These are phyloP conservation scores for Tachuris rubrigastra DNA, from an alignment of 2,113 vertebrate species.

Conservation along the genomic window DNA sequence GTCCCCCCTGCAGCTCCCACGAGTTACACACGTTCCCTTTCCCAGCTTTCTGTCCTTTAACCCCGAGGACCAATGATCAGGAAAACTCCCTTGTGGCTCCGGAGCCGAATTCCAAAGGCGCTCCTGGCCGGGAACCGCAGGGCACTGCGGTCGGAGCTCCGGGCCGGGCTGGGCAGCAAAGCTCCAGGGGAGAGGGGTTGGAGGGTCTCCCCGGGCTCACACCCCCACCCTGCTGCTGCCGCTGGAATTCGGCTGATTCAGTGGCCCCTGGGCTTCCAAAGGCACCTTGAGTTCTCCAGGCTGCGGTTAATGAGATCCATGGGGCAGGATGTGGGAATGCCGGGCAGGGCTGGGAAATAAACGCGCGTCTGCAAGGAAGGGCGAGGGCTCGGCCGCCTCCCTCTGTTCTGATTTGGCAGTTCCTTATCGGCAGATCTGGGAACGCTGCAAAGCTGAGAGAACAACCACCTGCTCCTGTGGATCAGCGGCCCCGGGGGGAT, in stretches of 20 bases:
- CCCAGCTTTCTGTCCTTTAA: not conserved
- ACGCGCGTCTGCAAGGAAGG: not conserved
- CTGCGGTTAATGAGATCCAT: not conserved
- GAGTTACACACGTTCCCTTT: fast-evolving
- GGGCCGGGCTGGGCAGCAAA: not conserved
- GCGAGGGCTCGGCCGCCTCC: not conserved
- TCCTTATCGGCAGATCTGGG: not conserved
- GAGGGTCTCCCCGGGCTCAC: too few relatives aligned
- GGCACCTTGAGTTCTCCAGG: not conserved
- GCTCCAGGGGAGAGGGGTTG: not conserved
- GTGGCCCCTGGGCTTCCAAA: not conserved
- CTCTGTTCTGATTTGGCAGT: not conserved
- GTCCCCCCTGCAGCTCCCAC: not conserved
- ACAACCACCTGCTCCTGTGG: not conserved
- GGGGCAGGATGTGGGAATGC: not conserved
- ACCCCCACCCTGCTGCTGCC: too few relatives aligned
- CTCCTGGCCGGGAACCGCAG: not conserved
- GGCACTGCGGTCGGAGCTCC: not conserved
- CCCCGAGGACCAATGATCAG: not conserved
- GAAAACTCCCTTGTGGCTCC: not conserved
- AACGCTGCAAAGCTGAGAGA: fast-evolving
- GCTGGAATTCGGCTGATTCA: slow-evolving; percentile 23
- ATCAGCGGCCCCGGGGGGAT: not conserved
- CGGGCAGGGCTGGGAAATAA: not conserved
- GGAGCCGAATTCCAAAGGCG: not conserved